phyloP scores from a whole-genome alignment of 2,888 invertebrate species.

The Cabera pusaria region DNA sequence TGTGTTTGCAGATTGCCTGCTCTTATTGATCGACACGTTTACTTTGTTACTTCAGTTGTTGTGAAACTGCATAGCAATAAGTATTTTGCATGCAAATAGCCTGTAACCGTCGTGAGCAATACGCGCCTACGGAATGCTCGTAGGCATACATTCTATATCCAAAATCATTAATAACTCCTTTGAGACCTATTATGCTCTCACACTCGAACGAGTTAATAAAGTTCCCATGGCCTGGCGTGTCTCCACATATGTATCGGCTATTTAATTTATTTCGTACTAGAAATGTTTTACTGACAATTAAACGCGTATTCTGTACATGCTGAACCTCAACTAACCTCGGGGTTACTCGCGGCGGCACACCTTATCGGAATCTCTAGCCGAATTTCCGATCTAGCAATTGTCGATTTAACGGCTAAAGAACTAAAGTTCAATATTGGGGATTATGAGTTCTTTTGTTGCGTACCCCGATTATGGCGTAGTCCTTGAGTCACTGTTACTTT shows the following conservation, averaged over 20 bases:
- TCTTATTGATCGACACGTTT: constrained; percentile 35
- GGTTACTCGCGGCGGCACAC: constrained; percentile 46
- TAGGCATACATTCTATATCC: constrained; percentile 29
- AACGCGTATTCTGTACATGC: constrained; percentile 40
- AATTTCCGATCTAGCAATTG: constrained; percentile 25
- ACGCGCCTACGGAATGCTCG: constrained; percentile 37
- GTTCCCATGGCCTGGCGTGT: constrained; percentile 25
- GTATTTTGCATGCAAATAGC: constrained; percentile 59
- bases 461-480: constrained; percentile 40
- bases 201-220: constrained; percentile 21
- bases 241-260: constrained; percentile 21
- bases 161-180: constrained; percentile 40
- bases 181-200: constrained; percentile 24
- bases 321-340: constrained; percentile 42
- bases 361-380: constrained; percentile 38
- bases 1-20: constrained; percentile 26
- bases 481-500: constrained; percentile 37
- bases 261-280: constrained; percentile 39
- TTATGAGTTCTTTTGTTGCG: constrained; percentile 28
- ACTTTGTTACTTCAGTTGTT: constrained; percentile 45
- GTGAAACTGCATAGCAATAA: constrained; percentile 53
- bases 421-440: constrained; percentile 35
- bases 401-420: constrained; percentile 26
- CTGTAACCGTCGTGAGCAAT: constrained; percentile 41
- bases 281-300: constrained; percentile 32